A percentile compares a stretch with the other conserved stretches of the same genome.
phyloP scores from a whole-genome alignment of 2,888 invertebrate genomes.

The Patella pellucida region DNA sequence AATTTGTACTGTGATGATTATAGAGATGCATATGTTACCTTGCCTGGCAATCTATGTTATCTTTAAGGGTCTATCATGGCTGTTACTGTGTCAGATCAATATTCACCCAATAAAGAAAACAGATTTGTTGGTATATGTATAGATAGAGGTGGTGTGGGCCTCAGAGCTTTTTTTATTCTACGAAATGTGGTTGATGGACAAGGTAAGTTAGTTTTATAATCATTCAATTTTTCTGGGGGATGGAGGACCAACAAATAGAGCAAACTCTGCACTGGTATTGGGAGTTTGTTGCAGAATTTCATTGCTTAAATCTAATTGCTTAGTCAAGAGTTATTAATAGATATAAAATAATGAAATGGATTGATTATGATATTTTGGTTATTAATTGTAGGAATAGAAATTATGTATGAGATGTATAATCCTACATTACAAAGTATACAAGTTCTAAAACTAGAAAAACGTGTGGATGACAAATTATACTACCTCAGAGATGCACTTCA shows the following conservation, averaged over 20 bases:
- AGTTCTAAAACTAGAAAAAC: slow-evolving; percentile 90
- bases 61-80: slow-evolving; percentile 86
- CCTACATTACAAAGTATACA: slow-evolving; percentile 91
- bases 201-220: slow-evolving; percentile 70
- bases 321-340: too few relatives aligned
- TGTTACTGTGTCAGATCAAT: slow-evolving; percentile 87
- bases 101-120: slow-evolving; percentile 86
- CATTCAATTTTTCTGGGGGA: too few relatives aligned
- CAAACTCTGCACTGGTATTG: too few relatives aligned
- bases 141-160: slow-evolving; percentile 83
- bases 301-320: too few relatives aligned
- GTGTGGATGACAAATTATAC: slow-evolving; percentile 88
- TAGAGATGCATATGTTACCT: too few relatives aligned
- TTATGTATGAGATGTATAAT: slow-evolving; percentile 91
- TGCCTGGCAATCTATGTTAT: neutral
- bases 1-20: too few relatives aligned
- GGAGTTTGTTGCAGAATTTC: too few relatives aligned
- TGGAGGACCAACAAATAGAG: too few relatives aligned
- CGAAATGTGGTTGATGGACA: slow-evolving; percentile 94
- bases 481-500: slow-evolving; percentile 90
- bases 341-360: too few relatives aligned
- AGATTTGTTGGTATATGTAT: slow-evolving; percentile 97
- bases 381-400: slow-evolving; percentile 75
- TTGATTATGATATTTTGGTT: neutral
- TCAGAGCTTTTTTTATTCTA: slow-evolving; percentile 87